phyloP scores from a whole-genome alignment of 2,888 invertebrate species.

The Lamellibrachia satsuma region DNA sequence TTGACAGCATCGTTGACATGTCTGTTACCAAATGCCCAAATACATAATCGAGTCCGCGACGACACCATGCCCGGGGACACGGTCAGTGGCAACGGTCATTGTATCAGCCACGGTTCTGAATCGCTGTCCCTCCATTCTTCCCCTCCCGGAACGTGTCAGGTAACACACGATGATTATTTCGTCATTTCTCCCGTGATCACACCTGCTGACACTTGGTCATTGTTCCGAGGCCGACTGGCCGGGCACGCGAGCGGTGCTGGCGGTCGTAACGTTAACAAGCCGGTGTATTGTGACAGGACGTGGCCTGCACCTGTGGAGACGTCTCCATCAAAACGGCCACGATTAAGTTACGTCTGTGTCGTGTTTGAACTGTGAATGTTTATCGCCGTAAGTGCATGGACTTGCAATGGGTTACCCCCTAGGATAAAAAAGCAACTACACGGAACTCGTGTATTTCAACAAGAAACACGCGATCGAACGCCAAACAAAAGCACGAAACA shows the following conservation, averaged over 20 bases:
- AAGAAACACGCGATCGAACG: no score
- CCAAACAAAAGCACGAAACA: no score
- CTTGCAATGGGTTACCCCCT: neutral
- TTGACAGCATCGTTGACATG: neutral
- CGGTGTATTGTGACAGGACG: neutral
- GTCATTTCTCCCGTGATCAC: neutral
- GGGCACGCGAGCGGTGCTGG: neutral
- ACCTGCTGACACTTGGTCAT: neutral
- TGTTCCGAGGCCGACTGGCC: neutral
- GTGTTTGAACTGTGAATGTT: neutral
- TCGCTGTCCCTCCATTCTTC: neutral
- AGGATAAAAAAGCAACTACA: no score
- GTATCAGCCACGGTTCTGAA: neutral
- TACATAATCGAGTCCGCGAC: neutral
- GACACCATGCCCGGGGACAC: neutral
- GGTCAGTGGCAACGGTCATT: neutral
- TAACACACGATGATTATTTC: neutral
- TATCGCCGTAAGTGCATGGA: neutral
- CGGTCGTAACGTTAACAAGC: neutral
- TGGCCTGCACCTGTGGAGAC: neutral
- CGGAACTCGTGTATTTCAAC: no score
- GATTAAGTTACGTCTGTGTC: neutral
- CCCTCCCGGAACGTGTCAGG: neutral
- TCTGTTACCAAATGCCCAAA: neutral
- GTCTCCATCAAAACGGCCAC: neutral